Conservation (phyloP, 2,888 invertebrate species). For the Anaspis maculata region DNA sequence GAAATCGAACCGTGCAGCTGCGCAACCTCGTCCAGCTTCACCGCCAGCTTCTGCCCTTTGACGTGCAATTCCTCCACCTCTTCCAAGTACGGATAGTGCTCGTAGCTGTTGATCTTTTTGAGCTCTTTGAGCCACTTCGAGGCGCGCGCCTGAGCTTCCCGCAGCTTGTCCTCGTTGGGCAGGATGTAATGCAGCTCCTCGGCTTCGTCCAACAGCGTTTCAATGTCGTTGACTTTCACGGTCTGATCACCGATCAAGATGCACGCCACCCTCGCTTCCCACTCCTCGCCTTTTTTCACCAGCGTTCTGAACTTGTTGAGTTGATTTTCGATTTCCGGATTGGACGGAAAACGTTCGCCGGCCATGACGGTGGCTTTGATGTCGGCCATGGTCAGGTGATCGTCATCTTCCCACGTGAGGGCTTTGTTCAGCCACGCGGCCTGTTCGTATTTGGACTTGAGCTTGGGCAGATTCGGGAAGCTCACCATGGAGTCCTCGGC, state of each 20-base stretch:
- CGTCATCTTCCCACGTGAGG: conserved; percentile 45
- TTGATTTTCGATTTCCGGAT: conserved; percentile 58
- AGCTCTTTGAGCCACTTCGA: conserved; percentile 65
- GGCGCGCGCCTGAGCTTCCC: conserved; percentile 66
- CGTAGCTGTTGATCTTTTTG: conserved; percentile 66
- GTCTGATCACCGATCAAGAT: conserved; percentile 52
- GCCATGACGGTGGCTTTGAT: conserved; percentile 55
- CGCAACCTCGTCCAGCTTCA: conserved; percentile 69
- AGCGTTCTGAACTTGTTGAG: conserved; percentile 58
- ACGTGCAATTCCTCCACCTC: conserved; percentile 72
- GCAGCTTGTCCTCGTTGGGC: conserved; percentile 67
- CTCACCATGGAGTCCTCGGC: conserved; percentile 79
- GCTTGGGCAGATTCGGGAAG: conserved; percentile 65
- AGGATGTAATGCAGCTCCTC: conserved; percentile 70
- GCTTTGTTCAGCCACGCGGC: conserved; percentile 69
- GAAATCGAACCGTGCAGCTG: conserved; percentile 68
- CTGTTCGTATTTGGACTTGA: conserved; percentile 63
- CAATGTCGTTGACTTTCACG: conserved; percentile 56
- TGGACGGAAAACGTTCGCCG: conserved; percentile 58
- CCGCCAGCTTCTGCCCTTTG: conserved; percentile 67
- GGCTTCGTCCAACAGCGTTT: conserved; percentile 62
- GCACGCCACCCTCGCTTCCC: conserved; percentile 65
- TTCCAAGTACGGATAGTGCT: conserved; percentile 80
- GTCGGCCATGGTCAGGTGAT: conserved; percentile 46
- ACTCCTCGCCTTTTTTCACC: conserved; percentile 57